Conservation (phyloP, 2,113 vertebrate species). For the Ceuthmochares aereus region DNA sequence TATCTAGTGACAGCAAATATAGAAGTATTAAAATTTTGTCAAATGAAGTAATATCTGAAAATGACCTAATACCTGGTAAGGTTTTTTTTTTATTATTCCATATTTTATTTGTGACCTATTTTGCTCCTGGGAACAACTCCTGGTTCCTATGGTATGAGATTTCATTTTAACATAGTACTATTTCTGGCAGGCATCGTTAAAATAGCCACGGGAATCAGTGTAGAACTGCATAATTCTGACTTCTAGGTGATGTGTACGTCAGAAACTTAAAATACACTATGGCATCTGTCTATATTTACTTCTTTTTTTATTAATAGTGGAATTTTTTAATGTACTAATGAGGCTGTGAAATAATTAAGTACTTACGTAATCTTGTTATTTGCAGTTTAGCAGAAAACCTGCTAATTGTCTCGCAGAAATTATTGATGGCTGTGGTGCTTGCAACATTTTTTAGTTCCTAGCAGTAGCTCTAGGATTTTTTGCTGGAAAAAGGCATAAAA, state of each 20-base stretch:
- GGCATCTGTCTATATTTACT: background rate
- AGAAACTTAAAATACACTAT: background rate
- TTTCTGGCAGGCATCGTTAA: background rate
- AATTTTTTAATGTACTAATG: background rate
- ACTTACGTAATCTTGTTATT: background rate
- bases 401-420: background rate
- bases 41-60: background rate
- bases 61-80: background rate
- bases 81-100: background rate
- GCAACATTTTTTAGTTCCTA: background rate
- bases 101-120: background rate
- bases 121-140: background rate
- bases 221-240: background rate
- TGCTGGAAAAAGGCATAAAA: background rate
- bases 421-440: background rate
- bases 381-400: background rate
- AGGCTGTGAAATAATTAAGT: background rate
- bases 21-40: background rate
- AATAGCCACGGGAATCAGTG: background rate
- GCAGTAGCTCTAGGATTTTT: background rate
- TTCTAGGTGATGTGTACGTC: background rate
- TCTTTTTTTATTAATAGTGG: background rate
- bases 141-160: background rate
- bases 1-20: background rate
- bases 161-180: fast-evolving